Conservation (phyloP, 2,797 vertebrate species). For the Channa striata region DNA sequence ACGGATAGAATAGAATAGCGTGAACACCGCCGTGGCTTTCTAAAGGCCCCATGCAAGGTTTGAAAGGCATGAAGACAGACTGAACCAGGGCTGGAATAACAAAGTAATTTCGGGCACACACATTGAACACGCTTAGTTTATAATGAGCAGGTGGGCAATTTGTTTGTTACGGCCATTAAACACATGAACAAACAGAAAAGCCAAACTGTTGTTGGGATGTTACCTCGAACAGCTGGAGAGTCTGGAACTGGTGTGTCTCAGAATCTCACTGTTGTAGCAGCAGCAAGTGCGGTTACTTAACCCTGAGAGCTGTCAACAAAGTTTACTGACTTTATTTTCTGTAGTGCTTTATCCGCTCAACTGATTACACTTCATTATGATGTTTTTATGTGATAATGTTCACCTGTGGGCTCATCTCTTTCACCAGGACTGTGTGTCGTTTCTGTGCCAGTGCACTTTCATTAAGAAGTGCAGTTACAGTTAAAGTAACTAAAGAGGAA, state of each 20-base stretch:
- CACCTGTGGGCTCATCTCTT: background rate
- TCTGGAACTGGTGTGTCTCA: background rate
- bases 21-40: too few species aligned
- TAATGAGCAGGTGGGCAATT: background rate
- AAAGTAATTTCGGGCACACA: background rate
- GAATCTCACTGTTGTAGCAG: background rate
- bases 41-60: background rate
- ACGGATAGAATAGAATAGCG: background rate
- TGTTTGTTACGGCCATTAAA: background rate
- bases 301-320: too few species aligned
- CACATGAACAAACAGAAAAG: background rate
- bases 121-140: too few species aligned
- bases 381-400: background rate
- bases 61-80: background rate
- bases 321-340: background rate
- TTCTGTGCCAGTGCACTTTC: too few species aligned
- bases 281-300: too few species aligned
- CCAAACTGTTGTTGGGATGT: background rate
- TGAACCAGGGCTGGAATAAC: background rate
- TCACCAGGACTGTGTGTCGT: too few species aligned
- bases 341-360: background rate
- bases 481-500: too few species aligned
- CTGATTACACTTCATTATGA: background rate
- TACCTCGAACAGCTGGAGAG: background rate
- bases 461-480: too few species aligned